Evolutionary conservation across 2,113 vertebrate species (phyloP).

Genomic region (Recurvirostra avosetta): DNA sequence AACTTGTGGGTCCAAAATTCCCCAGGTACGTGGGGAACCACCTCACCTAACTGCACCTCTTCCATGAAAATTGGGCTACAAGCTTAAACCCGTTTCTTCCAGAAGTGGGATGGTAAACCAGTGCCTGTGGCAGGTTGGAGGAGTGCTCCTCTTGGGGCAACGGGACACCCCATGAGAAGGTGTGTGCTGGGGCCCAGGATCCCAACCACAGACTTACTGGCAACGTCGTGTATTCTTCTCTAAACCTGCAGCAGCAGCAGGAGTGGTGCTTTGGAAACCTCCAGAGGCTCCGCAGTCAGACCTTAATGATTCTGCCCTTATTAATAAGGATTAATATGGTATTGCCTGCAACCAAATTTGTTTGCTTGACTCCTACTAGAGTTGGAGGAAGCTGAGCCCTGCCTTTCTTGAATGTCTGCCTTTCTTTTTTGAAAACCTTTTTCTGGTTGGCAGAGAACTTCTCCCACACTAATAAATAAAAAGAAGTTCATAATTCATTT

Average conservation of each 20-base stretch:
- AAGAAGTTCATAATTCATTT: not conserved
- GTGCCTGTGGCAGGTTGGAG: not conserved
- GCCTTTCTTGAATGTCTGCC: rapidly evolving
- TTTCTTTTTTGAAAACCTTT: not conserved
- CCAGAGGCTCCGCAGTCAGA: not conserved
- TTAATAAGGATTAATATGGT: rapidly evolving
- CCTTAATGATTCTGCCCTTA: not conserved
- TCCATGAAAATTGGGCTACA: not conserved
- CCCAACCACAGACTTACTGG: rapidly evolving
- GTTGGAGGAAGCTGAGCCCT: not conserved
- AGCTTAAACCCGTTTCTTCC: not conserved
- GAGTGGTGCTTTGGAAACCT: not conserved
- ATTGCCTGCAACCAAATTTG: not conserved
- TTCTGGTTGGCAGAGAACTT: not conserved
- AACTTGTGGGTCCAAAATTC: not conserved
- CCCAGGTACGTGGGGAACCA: not conserved
- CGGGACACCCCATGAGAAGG: rapidly evolving
- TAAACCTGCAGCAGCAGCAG: not conserved
- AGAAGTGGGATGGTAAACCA: not conserved
- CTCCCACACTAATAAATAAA: not conserved
- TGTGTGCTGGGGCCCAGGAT: not conserved
- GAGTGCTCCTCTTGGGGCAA: not conserved
- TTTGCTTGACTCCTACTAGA: not conserved
- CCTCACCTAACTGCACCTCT: not conserved
- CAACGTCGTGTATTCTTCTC: rapidly evolving